Percentiles rank a stretch among this genome's conserved stretches.
These are phyloP conservation scores for Eubasilissa regina DNA, from an alignment of 1,140 invertebrate species.

Conservation along the genomic window DNA sequence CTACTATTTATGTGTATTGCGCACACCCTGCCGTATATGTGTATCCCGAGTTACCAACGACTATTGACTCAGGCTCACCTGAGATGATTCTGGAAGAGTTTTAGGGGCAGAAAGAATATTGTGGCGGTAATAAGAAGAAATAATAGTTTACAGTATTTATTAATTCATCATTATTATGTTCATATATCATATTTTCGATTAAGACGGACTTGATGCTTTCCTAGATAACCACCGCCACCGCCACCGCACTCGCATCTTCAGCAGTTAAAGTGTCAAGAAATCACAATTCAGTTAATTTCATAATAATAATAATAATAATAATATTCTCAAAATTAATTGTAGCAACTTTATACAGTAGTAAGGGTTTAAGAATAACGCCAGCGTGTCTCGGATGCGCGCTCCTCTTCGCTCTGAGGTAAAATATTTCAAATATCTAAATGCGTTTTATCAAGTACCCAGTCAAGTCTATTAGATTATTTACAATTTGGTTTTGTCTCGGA, in stretches of 20 bases:
- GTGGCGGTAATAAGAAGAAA: neutral
- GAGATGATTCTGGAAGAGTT: neutral
- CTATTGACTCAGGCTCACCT: neutral
- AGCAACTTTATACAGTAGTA: conserved; percentile 35
- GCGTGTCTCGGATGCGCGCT: conserved; percentile 4
- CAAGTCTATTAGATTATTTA: conserved; percentile 43
- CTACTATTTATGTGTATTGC: no score
- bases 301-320: conserved; percentile 23
- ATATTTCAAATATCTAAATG: conserved; percentile 49
- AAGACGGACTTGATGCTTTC: conserved; percentile 49
- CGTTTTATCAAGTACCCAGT: conserved; percentile 45
- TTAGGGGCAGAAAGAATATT: neutral
- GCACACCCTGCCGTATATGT: no score
- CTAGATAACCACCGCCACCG: conserved; percentile 29
- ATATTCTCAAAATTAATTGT: conserved; percentile 12
- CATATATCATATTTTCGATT: conserved; percentile 45
- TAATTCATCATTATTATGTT: conserved; percentile 21
- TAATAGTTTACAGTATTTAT: conserved; percentile 45
- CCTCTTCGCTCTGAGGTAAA: conserved; percentile 23
- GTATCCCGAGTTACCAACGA: no score
- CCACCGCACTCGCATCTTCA: neutral
- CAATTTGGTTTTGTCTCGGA: neutral
- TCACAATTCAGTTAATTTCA: conserved; percentile 42
- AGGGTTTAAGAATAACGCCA: neutral
- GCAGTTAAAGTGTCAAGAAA: conserved; percentile 34